Evolutionary conservation across 2,113 vertebrate genomes (phyloP).

Genomic region (Psammodynastes pulverulentus): DNA sequence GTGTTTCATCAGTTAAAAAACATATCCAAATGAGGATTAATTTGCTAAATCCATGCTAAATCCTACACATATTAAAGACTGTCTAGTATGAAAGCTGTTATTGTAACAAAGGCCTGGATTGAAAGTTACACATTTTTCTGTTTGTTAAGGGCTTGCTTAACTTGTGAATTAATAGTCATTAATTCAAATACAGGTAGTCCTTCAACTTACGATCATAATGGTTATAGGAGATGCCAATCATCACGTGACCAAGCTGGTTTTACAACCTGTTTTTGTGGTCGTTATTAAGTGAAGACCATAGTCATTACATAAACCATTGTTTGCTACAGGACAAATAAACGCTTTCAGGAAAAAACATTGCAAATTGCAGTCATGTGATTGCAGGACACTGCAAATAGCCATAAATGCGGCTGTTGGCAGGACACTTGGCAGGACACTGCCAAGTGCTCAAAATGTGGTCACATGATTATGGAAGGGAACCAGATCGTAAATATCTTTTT

Average conservation of each 20-base stretch:
- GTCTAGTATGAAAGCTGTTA: neutral
- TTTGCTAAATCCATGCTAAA: neutral
- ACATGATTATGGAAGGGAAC: neutral
- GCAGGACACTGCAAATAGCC: neutral
- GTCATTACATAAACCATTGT: no score
- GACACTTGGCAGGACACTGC: no score
- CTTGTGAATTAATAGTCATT: neutral
- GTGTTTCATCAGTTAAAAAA: neutral
- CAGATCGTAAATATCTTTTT: neutral
- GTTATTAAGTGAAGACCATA: neutral
- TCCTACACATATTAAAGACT: neutral
- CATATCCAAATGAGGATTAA: neutral
- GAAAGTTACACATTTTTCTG: neutral
- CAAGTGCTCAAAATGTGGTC: neutral
- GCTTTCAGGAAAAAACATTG: neutral
- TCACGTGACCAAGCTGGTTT: neutral
- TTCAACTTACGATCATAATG: neutral
- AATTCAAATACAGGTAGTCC: neutral
- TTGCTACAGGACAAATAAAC: neutral
- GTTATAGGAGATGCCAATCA: neutral
- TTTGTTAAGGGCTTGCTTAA: neutral
- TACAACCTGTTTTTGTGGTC: neutral
- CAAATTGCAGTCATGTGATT: neutral
- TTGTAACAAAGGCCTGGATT: neutral
- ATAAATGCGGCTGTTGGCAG: neutral